phyloP scores from a whole-genome alignment of 1,140 invertebrate species.

The Trachymyrmex septentrionalis region DNA sequence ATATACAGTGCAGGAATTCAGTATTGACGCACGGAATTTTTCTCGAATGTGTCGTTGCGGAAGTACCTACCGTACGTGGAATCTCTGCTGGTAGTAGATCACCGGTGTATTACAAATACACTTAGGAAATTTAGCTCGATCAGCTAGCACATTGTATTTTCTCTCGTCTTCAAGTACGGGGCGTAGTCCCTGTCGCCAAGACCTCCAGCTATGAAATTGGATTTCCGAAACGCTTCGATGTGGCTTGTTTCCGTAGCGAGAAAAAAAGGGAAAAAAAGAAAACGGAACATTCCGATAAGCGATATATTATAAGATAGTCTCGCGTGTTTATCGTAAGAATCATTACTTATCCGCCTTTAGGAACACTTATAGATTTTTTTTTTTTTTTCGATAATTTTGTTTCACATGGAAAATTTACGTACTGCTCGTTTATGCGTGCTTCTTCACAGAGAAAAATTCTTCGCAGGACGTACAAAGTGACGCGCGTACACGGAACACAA shows the following conservation, averaged over 20 bases:
- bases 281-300: conserved; percentile 20
- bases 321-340: not conserved
- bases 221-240: conserved; percentile 50
- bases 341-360: not conserved
- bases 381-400: not conserved
- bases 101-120: conserved; percentile 46
- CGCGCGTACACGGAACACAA: not conserved
- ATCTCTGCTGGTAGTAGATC: conserved; percentile 24
- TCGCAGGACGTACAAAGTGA: not conserved
- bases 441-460: not conserved
- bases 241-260: conserved; percentile 17
- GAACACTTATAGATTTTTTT: not conserved
- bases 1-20: conserved; percentile 39
- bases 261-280: not conserved
- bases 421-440: too few relatives aligned
- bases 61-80: conserved; percentile 26
- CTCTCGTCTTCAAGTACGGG: conserved; percentile 19
- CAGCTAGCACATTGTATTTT: conserved; percentile 35
- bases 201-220: conserved; percentile 48
- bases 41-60: conserved; percentile 44
- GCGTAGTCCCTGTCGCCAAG: conserved; percentile 5
- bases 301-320: not conserved
- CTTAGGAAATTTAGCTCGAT: conserved; percentile 44
- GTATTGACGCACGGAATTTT: conserved; percentile 46
- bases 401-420: not conserved